Percentiles rank a stretch among this genome's conserved stretches.
phyloP scores from a whole-genome alignment of 2,888 invertebrate species.

The Colletes collaris region DNA sequence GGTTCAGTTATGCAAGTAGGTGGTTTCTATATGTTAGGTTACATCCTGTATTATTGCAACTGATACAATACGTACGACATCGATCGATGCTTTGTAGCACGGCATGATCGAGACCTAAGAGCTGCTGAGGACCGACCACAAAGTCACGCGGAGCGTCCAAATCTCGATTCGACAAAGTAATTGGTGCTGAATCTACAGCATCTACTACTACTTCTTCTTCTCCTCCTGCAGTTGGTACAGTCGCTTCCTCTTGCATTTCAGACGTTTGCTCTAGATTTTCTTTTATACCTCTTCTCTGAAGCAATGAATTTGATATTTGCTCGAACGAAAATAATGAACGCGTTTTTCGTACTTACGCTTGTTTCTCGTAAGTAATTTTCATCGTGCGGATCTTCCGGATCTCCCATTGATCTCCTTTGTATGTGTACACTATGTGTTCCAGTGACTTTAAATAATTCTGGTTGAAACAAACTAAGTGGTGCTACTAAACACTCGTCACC shows the following conservation, averaged over 20 bases:
- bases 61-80: conserved; percentile 86
- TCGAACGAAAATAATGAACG: not conserved
- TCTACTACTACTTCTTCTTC: conserved; percentile 84
- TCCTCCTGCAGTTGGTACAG: conserved; percentile 74
- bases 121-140: conserved; percentile 89
- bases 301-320: not conserved
- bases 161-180: conserved; percentile 78
- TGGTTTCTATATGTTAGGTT: too few species aligned
- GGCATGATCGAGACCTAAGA: conserved; percentile 95
- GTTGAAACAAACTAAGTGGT: conserved; percentile 93
- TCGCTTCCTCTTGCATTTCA: conserved; percentile 83
- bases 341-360: conserved; percentile 84
- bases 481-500: conserved; percentile 97
- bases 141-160: conserved; percentile 85
- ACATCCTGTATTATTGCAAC: not conserved
- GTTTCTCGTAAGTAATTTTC: conserved; percentile 96
- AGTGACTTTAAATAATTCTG: conserved; percentile 94
- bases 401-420: conserved; percentile 88
- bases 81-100: conserved; percentile 95
- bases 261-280: conserved; percentile 85
- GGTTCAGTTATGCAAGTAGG: too few species aligned
- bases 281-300: conserved; percentile 85
- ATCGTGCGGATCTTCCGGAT: conserved; percentile 97
- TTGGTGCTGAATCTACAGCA: conserved; percentile 81
- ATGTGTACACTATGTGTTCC: conserved; percentile 89